These are phyloP conservation scores for Scelioninae gen. 1 DNA, from an alignment of 2,888 invertebrate species.

Conservation along the genomic window DNA sequence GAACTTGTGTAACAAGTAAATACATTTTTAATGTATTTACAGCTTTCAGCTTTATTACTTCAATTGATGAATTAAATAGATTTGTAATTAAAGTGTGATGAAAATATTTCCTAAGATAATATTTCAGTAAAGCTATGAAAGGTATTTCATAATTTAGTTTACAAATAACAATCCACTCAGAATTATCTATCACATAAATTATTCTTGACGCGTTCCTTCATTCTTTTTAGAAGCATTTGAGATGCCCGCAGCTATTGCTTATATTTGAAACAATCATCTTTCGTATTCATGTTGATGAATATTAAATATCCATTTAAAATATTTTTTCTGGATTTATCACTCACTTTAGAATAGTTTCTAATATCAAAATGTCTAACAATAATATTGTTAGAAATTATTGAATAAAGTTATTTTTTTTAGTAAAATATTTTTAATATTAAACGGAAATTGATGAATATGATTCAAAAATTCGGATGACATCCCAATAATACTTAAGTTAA, in stretches of 20 bases:
- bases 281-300: slow-evolving; percentile 20
- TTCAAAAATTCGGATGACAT: no score
- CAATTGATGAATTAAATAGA: not conserved
- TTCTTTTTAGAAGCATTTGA: not conserved
- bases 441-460: no score
- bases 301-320: slow-evolving; percentile 21
- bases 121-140: not conserved
- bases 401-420: no score
- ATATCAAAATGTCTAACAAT: not conserved
- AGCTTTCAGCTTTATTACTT: not conserved
- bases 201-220: slow-evolving; percentile 30
- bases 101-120: no score
- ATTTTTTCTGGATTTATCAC: not conserved
- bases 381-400: not conserved
- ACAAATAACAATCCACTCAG: slow-evolving; percentile 9
- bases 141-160: slow-evolving; percentile 12
- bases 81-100: no score
- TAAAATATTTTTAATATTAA: no score
- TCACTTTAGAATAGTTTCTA: not conserved
- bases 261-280: slow-evolving; percentile 14
- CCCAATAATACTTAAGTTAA: no score
- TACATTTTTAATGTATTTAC: not conserved
- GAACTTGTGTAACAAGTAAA: not conserved
- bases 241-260: slow-evolving; percentile 2
- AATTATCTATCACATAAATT: slow-evolving; percentile 20